Conservation (phyloP, 2,888 invertebrate species). For the Oligia latruncula region DNA sequence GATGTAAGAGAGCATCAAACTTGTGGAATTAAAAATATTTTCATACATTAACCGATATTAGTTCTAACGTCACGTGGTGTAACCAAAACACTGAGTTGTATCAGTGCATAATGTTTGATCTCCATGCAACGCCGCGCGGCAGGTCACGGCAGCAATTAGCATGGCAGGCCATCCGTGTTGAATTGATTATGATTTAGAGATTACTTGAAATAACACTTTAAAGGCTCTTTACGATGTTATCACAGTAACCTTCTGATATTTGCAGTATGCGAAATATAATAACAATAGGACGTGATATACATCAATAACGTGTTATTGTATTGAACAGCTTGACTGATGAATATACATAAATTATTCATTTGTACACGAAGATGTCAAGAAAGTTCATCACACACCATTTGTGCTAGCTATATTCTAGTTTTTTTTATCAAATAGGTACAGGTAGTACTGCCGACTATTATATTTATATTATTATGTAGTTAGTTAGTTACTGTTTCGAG, state of each 20-base stretch:
- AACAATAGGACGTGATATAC: neutral
- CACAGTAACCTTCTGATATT: neutral
- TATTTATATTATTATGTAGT: neutral
- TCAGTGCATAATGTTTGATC: conserved; percentile 42
- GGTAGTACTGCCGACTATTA: neutral
- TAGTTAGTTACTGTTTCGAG: neutral
- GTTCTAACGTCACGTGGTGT: conserved; percentile 22
- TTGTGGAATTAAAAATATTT: conserved; percentile 61
- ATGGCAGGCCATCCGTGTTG: conserved; percentile 12
- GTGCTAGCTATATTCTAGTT: neutral
- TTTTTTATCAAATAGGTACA: neutral
- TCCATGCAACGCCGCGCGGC: conserved; percentile 15
- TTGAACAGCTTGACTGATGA: conserved; percentile 7
- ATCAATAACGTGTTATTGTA: conserved; percentile 8
- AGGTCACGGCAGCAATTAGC: conserved; percentile 34
- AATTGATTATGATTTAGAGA: conserved; percentile 46
- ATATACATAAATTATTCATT: conserved; percentile 1
- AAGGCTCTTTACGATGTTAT: conserved; percentile 2
- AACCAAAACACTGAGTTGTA: conserved; percentile 40
- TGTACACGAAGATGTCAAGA: neutral
- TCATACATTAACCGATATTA: conserved; percentile 35
- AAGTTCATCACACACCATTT: neutral
- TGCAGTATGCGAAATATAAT: neutral
- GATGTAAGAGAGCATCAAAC: conserved; percentile 57
- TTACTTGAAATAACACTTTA: conserved; percentile 18